phyloP scores from a whole-genome alignment of 2,888 invertebrate genomes.

The Nomada hirtipes region DNA sequence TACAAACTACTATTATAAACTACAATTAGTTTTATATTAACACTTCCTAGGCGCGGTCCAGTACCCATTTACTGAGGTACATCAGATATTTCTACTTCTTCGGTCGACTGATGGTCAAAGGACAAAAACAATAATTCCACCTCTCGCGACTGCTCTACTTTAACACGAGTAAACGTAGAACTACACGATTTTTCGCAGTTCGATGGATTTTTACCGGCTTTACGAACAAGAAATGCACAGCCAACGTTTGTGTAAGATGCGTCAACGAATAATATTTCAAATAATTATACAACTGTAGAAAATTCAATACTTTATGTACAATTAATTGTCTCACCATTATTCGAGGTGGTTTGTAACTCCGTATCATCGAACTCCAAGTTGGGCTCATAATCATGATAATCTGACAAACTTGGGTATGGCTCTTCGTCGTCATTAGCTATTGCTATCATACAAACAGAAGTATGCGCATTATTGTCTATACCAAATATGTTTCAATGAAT shows the following conservation, averaged over 20 bases:
- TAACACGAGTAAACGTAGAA: no score
- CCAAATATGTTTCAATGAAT: constrained; percentile 54
- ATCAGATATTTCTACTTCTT: no score
- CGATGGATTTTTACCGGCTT: no score
- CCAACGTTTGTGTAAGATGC: no score
- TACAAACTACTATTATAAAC: constrained; percentile 40
- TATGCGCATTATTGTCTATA: constrained; percentile 41
- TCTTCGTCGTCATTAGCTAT: constrained; percentile 88
- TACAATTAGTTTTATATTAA: background rate
- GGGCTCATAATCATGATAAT: constrained; percentile 97
- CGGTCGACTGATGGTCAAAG: no score
- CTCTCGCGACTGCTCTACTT: no score
- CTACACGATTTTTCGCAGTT: no score
- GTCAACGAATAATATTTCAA: background rate
- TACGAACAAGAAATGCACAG: no score
- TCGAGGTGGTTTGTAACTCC: constrained; percentile 90
- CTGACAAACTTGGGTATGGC: constrained; percentile 94
- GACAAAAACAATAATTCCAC: no score
- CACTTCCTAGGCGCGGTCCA: no score
- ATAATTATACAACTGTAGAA: background rate
- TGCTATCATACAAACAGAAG: constrained; percentile 69
- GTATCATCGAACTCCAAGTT: constrained; percentile 98
- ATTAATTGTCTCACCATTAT: constrained; percentile 87
- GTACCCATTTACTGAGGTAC: no score
- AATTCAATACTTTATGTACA: background rate